Percentiles rank a stretch among this genome's conserved stretches.
phyloP scores from a whole-genome alignment of 2,797 vertebrate genomes.

The Phoeniculus purpureus region DNA sequence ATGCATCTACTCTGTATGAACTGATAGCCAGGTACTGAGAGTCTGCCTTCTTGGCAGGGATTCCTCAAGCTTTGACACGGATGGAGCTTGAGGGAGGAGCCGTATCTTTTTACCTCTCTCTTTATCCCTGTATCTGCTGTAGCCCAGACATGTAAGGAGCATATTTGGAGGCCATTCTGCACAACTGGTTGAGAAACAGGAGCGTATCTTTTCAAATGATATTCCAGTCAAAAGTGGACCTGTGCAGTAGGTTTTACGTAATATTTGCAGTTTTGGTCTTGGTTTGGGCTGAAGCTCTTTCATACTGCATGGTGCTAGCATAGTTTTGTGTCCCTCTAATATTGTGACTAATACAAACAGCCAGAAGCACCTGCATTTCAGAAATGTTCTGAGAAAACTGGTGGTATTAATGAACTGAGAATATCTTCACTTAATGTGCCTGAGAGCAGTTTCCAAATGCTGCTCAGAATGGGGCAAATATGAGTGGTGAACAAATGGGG shows the following conservation, averaged over 20 bases:
- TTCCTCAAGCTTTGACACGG: not conserved
- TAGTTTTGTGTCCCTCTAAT: not conserved
- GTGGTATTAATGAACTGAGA: not conserved
- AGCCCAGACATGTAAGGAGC: not conserved
- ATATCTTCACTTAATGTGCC: not conserved
- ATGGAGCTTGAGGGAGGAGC: not conserved
- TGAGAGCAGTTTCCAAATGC: not conserved
- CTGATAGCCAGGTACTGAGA: not conserved
- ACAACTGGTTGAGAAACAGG: not conserved
- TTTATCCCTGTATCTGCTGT: not conserved
- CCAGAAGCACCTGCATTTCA: not conserved
- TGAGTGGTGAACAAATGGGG: not conserved
- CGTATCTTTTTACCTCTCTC: not conserved
- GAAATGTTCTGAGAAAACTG: not conserved
- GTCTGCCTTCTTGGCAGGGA: not conserved
- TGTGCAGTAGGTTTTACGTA: not conserved
- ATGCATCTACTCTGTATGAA: not conserved
- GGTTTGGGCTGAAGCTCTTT: not conserved
- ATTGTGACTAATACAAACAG: not conserved
- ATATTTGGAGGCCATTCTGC: not conserved
- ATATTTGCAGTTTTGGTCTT: not conserved
- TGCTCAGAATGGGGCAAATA: not conserved
- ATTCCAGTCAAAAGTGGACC: not conserved
- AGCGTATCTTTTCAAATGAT: not conserved
- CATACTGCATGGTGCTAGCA: not conserved